phyloP scores from a whole-genome alignment of 2,888 invertebrate species.

The Girardia tigrina region DNA sequence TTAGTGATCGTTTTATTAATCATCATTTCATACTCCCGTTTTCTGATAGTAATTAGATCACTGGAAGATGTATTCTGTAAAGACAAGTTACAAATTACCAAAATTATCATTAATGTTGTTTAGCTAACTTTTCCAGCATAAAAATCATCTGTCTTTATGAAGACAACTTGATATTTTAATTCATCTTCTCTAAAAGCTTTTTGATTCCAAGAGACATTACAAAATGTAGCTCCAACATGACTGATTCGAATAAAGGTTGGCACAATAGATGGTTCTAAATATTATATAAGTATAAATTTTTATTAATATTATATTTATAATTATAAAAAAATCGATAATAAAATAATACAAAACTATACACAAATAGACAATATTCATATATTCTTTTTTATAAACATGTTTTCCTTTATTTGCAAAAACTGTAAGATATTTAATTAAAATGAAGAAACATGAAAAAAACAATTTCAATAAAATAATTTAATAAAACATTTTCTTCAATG shows the following conservation, averaged over 20 bases:
- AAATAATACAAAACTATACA: no score
- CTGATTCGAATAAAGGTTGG: background rate
- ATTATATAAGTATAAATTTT: background rate
- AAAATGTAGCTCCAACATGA: background rate
- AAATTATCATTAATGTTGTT: background rate
- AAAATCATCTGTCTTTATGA: background rate
- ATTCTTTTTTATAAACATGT: no score
- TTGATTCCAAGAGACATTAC: conserved; percentile 9
- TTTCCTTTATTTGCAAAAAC: no score
- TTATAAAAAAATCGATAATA: no score
- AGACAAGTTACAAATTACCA: background rate
- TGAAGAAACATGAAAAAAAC: no score
- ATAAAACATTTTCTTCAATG: no score
- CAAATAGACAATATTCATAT: no score
- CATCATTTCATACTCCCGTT: background rate
- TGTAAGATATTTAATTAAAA: no score
- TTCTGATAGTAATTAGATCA: background rate
- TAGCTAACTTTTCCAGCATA: background rate
- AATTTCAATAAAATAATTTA: no score
- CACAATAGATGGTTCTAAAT: background rate
- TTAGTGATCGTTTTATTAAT: background rate
- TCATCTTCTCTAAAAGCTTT: background rate
- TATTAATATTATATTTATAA: no score
- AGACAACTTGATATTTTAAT: background rate
- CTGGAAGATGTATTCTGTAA: background rate